phyloP scores from a whole-genome alignment of 1,140 invertebrate genomes.

The Papilio polyxenes region DNA sequence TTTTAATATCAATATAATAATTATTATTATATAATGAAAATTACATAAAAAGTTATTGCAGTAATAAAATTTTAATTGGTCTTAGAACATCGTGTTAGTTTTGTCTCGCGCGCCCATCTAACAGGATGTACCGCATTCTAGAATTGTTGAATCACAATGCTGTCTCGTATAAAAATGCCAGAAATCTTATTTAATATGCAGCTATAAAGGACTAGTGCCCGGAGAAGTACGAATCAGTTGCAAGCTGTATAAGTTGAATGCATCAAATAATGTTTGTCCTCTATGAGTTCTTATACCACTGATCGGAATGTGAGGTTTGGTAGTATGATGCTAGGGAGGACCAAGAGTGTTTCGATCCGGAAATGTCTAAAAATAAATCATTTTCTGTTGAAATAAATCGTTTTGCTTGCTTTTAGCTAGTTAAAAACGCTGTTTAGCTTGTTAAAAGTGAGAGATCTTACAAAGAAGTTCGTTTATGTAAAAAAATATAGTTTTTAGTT shows the following conservation, averaged over 20 bases:
- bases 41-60: conserved; percentile 34
- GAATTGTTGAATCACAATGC: conserved; percentile 22
- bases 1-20: conserved; percentile 9
- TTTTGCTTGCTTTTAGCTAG: no score
- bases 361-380: not conserved
- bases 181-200: conserved; percentile 3
- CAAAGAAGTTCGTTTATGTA: no score
- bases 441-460: no score
- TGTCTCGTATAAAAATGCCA: conserved; percentile 6
- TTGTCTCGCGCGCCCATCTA: not conserved
- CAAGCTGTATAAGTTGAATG: not conserved
- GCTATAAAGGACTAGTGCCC: not conserved
- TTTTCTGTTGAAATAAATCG: no score
- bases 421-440: no score
- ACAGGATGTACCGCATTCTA: conserved; percentile 31
- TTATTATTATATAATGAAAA: not conserved
- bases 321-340: no score
- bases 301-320: no score
- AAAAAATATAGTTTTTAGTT: not conserved
- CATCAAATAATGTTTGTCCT: not conserved
- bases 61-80: conserved; percentile 35
- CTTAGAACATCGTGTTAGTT: conserved; percentile 26
- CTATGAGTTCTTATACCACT: no score
- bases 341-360: not conserved
- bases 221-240: not conserved